phyloP scores from a whole-genome alignment of 2,113 vertebrate species.

The Colaptes auratus region DNA sequence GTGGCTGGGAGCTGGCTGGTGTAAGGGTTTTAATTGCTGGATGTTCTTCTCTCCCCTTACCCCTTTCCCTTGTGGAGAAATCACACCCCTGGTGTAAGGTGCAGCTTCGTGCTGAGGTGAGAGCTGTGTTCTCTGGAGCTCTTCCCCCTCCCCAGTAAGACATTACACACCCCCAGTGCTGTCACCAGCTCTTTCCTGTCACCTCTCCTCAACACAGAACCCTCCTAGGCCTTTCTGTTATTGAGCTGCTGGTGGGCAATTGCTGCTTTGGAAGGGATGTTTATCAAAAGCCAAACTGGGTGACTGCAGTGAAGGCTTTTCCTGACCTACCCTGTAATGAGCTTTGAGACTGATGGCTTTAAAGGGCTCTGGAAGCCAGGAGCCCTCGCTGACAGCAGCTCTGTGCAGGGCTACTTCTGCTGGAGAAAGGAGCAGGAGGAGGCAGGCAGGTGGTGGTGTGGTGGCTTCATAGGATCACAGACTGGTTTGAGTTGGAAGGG shows the following conservation, averaged over 20 bases:
- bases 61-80: neutral
- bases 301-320: neutral
- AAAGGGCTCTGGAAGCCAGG: neutral
- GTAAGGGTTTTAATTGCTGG: neutral
- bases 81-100: neutral
- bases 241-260: neutral
- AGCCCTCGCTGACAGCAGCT: neutral
- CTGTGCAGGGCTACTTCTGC: neutral
- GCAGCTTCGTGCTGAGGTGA: neutral
- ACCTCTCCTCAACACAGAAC: neutral
- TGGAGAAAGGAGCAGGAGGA: neutral
- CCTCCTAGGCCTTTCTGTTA: neutral
- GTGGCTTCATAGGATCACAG: too few relatives aligned
- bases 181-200: rapidly evolving
- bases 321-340: neutral
- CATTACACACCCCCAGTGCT: neutral
- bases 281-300: neutral
- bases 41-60: neutral
- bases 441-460: too few relatives aligned
- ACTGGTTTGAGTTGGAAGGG: too few relatives aligned
- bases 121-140: neutral
- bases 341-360: neutral
- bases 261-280: neutral
- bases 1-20: neutral
- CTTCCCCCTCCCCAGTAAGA: neutral